A percentile compares a stretch with the other conserved stretches of the same genome.
Conservation (phyloP, 2,113 vertebrate genomes). For the Rhinoptilus africanus region DNA sequence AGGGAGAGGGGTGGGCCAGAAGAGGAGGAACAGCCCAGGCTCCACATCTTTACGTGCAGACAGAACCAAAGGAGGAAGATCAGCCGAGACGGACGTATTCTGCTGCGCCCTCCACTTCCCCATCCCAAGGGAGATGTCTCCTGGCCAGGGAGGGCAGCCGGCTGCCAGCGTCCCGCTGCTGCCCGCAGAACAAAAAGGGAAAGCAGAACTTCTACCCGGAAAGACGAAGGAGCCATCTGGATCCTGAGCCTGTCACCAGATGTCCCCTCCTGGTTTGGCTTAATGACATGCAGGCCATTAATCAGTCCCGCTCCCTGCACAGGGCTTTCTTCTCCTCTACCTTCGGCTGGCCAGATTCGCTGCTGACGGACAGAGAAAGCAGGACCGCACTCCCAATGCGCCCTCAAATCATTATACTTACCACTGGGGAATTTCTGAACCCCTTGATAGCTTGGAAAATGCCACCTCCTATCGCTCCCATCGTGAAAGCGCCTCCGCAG, state of each 20-base stretch:
- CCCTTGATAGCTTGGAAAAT: constrained; percentile 97
- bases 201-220: background rate
- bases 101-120: background rate
- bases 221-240: background rate
- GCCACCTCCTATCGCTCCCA: constrained; percentile 95
- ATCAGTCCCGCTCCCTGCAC: too few relatives aligned
- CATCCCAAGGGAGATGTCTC: background rate
- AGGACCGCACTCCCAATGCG: background rate
- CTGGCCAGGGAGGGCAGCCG: background rate
- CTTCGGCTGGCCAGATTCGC: too few relatives aligned
- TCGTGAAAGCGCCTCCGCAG: constrained; percentile 95
- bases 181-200: background rate
- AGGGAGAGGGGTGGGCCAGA: background rate
- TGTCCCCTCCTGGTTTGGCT: background rate
- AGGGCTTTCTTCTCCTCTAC: background rate
- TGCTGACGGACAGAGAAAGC: background rate
- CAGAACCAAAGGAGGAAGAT: background rate
- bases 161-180: background rate
- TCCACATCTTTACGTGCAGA: background rate
- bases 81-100: background rate
- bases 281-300: too few relatives aligned
- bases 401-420: constrained; percentile 68
- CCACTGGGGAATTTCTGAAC: constrained; percentile 92
- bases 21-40: background rate
- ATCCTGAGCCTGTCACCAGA: background rate